A percentile compares a stretch with the other conserved stretches of the same genome.
phyloP scores from a whole-genome alignment of 2,113 vertebrate species.

The Ibidorhyncha struthersii region DNA sequence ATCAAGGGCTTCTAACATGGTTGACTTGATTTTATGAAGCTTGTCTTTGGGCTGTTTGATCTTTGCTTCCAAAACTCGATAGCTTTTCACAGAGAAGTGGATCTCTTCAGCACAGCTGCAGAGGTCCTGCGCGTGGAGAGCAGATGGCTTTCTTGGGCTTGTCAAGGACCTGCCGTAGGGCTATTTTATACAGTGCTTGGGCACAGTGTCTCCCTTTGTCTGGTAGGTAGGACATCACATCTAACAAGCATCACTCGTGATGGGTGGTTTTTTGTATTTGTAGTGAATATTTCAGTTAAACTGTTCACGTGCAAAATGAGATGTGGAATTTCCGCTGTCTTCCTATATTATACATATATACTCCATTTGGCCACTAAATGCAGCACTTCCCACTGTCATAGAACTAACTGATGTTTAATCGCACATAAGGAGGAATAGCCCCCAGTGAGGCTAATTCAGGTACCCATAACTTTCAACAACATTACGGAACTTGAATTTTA shows the following conservation, averaged over 20 bases:
- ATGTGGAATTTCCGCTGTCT: background rate
- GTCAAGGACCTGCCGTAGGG: background rate
- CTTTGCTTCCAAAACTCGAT: background rate
- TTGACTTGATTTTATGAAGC: background rate
- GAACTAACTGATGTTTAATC: background rate
- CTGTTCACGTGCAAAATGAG: background rate
- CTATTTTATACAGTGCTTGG: background rate
- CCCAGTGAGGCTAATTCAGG: background rate
- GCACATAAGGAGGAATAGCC: background rate
- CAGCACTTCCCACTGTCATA: background rate
- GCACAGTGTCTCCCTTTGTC: background rate
- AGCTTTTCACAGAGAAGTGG: background rate
- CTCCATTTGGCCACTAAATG: background rate
- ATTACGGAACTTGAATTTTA: background rate
- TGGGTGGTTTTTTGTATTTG: background rate
- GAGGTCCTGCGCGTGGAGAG: background rate
- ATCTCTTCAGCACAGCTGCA: background rate
- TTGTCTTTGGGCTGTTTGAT: background rate
- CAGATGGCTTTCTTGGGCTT: background rate
- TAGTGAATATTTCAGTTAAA: background rate
- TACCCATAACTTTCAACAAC: background rate
- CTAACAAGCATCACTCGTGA: accelerated
- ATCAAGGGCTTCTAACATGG: background rate
- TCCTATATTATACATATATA: background rate
- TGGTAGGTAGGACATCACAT: background rate